Base-by-base conservation (phyloP, 2,888 invertebrate genomes). In the Villa cingulata region DNA sequence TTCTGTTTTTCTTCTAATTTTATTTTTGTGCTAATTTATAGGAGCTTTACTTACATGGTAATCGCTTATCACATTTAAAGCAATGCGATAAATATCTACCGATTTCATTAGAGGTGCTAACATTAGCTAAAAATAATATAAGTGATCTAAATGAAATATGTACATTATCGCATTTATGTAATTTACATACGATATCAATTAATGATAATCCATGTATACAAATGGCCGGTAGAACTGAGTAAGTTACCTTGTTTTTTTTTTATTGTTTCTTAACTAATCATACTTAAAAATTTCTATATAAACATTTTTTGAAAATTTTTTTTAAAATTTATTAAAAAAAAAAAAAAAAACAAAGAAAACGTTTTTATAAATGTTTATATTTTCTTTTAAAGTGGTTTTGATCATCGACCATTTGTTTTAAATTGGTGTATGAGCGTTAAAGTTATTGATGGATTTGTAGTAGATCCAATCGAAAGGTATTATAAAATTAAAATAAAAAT, bases 341-440 rank as follows among this genome's bases (percentile, higher is more conserved):
- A 41, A n/a, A 27, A n/a, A n/a, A n/a, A n/a, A n/a, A n/a, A n/a
- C n/a, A n/a, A n/a, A n/a, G n/a, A n/a, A n/a, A n/a, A n/a, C 14
- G 20, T 15, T 18, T 10, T 23, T 27, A 41, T 18, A 18, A 18
- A 18, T 41, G 17, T 23, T 23, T 4, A 6, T 23, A 23, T 32
- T 32, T 32, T 32, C 2, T 12, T 32, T 63, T 63, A 53, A 70
- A 89, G 88, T 67, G 87, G 86, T 37, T 91, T 87, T 68, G 88
- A 90, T 69, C 89, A 91, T 70, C 81, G 94, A 49, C 91, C 94
- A 36, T 94, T 88, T 71, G 80, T 92, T 51, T 77, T 92, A 50
- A 94, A 92, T 70, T 94, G 94, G 92, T 88, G 90, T 66, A 79
- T 88, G 76, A 83, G 80, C 60, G 78, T 92, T 29, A 85, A 86